phyloP scores from a whole-genome alignment of 1,140 invertebrate genomes.

The Camponotus floridanus region DNA sequence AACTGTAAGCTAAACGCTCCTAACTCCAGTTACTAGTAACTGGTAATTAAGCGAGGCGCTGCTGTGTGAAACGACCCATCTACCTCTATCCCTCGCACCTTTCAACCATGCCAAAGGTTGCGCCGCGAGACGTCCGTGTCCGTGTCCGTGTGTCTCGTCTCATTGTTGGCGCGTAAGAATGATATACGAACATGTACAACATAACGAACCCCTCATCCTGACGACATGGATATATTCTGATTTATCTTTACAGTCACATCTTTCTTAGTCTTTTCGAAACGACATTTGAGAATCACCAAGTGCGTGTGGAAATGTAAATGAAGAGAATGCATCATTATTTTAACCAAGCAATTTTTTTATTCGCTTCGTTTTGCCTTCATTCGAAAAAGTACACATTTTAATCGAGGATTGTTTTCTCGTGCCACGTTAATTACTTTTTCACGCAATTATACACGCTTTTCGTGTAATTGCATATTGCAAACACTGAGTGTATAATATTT shows the following conservation, averaged over 20 bases:
- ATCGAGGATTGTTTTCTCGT: neutral
- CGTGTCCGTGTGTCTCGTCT: conserved; percentile 64
- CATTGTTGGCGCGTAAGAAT: conserved; percentile 28
- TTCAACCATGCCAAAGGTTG: conserved; percentile 66
- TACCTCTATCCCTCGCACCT: conserved; percentile 60
- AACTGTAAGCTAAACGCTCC: conserved; percentile 80
- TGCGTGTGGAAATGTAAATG: neutral
- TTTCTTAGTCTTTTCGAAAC: neutral
- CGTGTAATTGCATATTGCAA: conserved; percentile 14
- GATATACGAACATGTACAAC: neutral
- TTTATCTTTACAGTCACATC: neutral
- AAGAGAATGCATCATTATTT: conserved; percentile 9
- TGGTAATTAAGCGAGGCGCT: conserved; percentile 83
- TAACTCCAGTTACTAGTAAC: conserved; percentile 81
- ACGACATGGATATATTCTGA: neutral
- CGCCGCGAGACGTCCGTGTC: conserved; percentile 69
- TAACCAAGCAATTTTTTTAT: conserved; percentile 9
- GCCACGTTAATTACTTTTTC: neutral
- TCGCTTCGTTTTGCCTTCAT: neutral
- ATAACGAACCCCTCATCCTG: neutral
- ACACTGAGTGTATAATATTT: conserved; percentile 31
- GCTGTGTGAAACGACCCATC: conserved; percentile 80
- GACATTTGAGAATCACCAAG: neutral
- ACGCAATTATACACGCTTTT: conserved; percentile 3
- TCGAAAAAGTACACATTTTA: conserved; percentile 6